These are phyloP conservation scores for Lycaon pictus DNA, from an alignment of 2,113 vertebrate species.

Conservation along the genomic window DNA sequence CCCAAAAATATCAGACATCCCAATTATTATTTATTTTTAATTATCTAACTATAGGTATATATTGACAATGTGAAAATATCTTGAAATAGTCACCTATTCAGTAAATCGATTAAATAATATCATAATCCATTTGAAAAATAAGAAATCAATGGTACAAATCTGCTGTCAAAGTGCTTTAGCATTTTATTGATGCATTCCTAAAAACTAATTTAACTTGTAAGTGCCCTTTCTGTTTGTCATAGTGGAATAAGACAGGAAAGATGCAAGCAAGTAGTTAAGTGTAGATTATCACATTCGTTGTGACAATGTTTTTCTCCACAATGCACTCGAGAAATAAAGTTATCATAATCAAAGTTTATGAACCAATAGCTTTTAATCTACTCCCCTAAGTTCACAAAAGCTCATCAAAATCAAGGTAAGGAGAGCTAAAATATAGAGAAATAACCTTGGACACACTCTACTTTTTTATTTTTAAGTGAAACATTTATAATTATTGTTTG, in stretches of 20 bases:
- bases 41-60: not conserved
- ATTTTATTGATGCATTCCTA: not conserved
- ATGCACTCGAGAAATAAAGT: not conserved
- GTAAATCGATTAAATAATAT: not conserved
- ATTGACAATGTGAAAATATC: not conserved
- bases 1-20: not conserved
- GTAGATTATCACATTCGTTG: not conserved
- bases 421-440: not conserved
- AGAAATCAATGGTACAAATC: not conserved
- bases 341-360: not conserved
- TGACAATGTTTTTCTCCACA: not conserved
- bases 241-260: not conserved
- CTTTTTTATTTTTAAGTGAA: not conserved
- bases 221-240: not conserved
- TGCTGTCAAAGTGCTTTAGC: not conserved
- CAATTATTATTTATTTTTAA: constrained; percentile 26
- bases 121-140: not conserved
- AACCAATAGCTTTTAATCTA: not conserved
- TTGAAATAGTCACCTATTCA: not conserved
- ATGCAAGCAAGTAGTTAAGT: not conserved
- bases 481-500: not conserved
- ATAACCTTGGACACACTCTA: not conserved
- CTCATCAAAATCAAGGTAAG: not conserved
- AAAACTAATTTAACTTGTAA: not conserved
- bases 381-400: not conserved